A percentile compares a stretch with the other conserved stretches of the same genome.
Conservation (phyloP, 2,797 vertebrate genomes). For the Sus cebifrons region DNA sequence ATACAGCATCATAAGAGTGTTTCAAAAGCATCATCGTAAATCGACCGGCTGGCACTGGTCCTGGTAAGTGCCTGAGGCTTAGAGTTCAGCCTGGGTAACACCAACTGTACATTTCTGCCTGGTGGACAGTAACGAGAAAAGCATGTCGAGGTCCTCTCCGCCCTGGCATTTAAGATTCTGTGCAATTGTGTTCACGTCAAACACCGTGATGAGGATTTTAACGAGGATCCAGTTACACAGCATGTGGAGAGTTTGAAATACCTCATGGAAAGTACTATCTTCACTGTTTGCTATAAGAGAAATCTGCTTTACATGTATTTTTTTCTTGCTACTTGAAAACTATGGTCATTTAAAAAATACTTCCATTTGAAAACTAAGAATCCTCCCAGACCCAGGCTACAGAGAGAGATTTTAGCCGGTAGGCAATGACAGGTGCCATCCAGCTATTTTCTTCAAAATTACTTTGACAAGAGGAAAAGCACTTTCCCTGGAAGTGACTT, state of each 20-base stretch:
- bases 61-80: fast-evolving
- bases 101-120: no score
- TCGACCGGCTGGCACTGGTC: background rate
- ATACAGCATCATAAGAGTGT: background rate
- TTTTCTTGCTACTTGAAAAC: conserved; percentile 47
- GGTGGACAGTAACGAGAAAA: background rate
- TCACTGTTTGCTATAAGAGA: background rate
- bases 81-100: background rate
- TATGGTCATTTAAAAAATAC: background rate
- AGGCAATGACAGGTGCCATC: background rate
- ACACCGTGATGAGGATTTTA: background rate
- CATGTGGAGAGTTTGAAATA: background rate
- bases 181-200: background rate
- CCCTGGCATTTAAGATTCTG: background rate
- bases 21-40: background rate
- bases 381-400: background rate
- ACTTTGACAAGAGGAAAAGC: background rate
- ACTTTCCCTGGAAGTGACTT: background rate
- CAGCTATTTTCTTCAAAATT: background rate
- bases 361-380: conserved; percentile 55
- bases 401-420: background rate
- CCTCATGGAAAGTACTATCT: background rate
- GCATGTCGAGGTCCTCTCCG: fast-evolving
- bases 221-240: background rate
- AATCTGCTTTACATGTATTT: background rate